Evolutionary conservation across 2,888 invertebrate genomes (phyloP), one percentile per base, ranked within the genome.

Genomic region (Smittia aterrima): DNA sequence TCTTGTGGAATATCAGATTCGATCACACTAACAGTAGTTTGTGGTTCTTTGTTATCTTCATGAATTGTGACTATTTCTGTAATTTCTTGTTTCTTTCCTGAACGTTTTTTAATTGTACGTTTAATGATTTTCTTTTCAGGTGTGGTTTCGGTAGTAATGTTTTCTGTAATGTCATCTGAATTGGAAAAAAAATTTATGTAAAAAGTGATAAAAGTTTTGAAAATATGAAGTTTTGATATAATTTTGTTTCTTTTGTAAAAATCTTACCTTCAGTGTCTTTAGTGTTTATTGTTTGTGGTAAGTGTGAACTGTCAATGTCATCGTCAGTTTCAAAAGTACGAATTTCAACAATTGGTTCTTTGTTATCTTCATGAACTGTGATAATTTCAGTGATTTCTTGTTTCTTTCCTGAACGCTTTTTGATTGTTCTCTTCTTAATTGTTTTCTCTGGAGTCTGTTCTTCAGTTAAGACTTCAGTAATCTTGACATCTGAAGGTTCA

Each of bases 1-100:
- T 53, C 70, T n/a, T 24, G 18, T 1, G 22, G 62, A 1, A 62
- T 13, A 11, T 53, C 68, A 1, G 25, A 22, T 76, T 70, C 0
- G 72, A 76, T 27, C 58, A 74, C 77, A 20, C 77, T 77, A 0
- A 83, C 80, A 0, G 80, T 81, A 0, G 80, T 82, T 0, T 80
- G 76, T 0, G 82, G 81, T 0, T 77, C 77, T 66, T 83, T 81
- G 18, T 81, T 82, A 1, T 83, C 82, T 68, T 82, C 80, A 74
- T 78, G 76, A 0, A 79, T 78, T 1, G 79, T 80, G 2, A 78
- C 77, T 13, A 80, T 79, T 77, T 81, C 79, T n/a, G 81, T 79
- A n/a, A 80, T 78, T 74, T 80, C 80, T 38, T 41, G 62, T 62
- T 76, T 74, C 4, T 66, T 62, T n/a, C 70, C 70, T 53, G 78